Conservation (phyloP, 2,113 vertebrate genomes). For the Eleginops maclovinus region DNA sequence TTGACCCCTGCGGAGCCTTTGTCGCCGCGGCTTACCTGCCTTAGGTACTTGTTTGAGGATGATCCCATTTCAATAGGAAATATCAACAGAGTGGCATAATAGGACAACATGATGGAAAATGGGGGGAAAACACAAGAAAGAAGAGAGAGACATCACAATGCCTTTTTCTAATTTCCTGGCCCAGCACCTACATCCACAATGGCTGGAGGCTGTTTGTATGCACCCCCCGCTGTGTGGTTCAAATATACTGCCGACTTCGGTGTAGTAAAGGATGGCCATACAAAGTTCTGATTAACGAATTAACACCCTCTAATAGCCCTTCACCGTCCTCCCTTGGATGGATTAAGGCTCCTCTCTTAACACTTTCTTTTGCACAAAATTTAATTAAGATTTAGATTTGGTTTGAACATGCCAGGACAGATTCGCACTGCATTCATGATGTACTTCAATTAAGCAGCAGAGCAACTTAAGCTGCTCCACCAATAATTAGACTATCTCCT, state of each 20-base stretch:
- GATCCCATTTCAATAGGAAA: conserved; percentile 89
- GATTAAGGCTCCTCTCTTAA: conserved; percentile 82
- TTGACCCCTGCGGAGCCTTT: conserved; percentile 91
- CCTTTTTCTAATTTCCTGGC: conserved; percentile 77
- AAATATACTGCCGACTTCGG: conserved; percentile 74
- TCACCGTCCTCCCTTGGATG: conserved; percentile 82
- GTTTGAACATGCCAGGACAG: conserved; percentile 84
- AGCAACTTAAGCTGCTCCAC: conserved; percentile 85
- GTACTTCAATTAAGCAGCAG: conserved; percentile 83
- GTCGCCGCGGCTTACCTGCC: conserved; percentile 89
- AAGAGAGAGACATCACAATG: conserved; percentile 64
- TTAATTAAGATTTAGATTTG: conserved; percentile 88
- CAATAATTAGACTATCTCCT: conserved; percentile 85
- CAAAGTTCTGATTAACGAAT: conserved; percentile 86
- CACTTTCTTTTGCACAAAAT: conserved; percentile 84
- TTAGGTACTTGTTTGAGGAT: conserved; percentile 85
- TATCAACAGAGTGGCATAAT: conserved; percentile 80
- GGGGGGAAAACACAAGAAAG: conserved; percentile 61
- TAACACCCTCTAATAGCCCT: conserved; percentile 85
- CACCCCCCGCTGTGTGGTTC: conserved; percentile 72
- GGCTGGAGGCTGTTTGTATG: conserved; percentile 78
- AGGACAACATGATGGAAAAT: conserved; percentile 76
- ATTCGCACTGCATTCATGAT: conserved; percentile 79
- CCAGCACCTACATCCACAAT: conserved; percentile 72
- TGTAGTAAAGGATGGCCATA: conserved; percentile 77